Evolutionary conservation across 2,113 vertebrate species (phyloP).

Genomic region (Ptilonorhynchus violaceus): DNA sequence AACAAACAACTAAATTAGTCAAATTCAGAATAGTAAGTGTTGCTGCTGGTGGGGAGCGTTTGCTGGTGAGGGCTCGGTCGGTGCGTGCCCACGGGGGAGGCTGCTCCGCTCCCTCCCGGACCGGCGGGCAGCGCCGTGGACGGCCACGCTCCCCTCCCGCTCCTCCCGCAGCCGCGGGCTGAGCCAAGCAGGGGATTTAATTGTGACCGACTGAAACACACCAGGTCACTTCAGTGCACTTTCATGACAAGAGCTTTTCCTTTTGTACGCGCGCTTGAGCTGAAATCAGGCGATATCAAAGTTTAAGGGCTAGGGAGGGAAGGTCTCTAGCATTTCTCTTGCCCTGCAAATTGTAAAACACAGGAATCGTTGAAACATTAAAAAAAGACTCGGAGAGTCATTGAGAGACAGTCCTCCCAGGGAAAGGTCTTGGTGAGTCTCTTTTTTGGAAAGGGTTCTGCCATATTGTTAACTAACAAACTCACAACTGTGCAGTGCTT

Average conservation of each 20-base stretch:
- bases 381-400: not conserved
- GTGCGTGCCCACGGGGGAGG: not conserved
- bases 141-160: not conserved
- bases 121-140: not conserved
- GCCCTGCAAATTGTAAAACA: not conserved
- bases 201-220: not conserved
- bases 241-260: not conserved
- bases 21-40: accelerated
- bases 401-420: not conserved
- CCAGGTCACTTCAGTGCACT: not conserved
- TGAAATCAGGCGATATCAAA: not conserved
- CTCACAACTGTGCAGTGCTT: not conserved
- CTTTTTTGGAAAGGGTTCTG: not conserved
- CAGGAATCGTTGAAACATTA: not conserved
- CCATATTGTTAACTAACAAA: not conserved
- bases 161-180: not conserved
- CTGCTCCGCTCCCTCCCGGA: not conserved
- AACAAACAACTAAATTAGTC: not conserved
- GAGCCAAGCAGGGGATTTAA: not conserved
- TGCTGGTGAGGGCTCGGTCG: not conserved
- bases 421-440: not conserved
- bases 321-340: not conserved
- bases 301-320: not conserved
- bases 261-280: not conserved
- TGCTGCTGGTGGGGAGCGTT: not conserved